Base-by-base conservation (phyloP, 1,140 invertebrate genomes). In the Ostrea denselamellosa region DNA sequence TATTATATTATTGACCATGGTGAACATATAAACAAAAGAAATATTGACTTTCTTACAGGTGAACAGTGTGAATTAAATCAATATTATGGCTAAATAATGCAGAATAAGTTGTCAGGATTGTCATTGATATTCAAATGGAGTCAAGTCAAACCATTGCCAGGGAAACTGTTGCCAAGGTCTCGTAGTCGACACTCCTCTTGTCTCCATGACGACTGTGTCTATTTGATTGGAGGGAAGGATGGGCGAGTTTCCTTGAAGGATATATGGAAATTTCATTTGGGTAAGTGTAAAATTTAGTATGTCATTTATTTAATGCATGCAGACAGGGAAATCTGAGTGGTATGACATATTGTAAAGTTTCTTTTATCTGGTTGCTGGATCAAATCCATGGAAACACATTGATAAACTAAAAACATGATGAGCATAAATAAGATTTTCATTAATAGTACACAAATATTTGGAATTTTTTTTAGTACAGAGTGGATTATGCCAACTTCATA, bases 181-280 rank as follows among this genome's bases (percentile, higher is more conserved):
- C 95, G 97, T 86, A 96, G 96, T 91, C 98, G 98, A 95, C 97
- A 98, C 95, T 97, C 97, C 65, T 97, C 97, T 71, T 97, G 97
- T 86, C 94, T 97, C 56, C 95, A 97, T 77, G 96, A 96, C 34
- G 96, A 97, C 54, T 95, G 96, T 94, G 96, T 98, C 85, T 98
- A 98, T 93, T 95, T 98, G 62, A 95, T 97, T 82, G 97, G 97
- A 2, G 98, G 98, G 9, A 95, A 97, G 54, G 97, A 97, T 94
- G 97, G 97, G 52, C 97, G 97, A 93, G 94, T 97, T 85, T 97
- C 97, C 0, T 96, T 98, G 82, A 97, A 97, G 93, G 97, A 98
- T 95, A 96, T 98, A 87, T 98, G 97, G 97, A 96, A 96, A 91
- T 98, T 97, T 92, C 96, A 97, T 91, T 95, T 98, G 22, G 96